Evolutionary conservation across 2,797 vertebrate species (phyloP), one percentile per base, ranked within the genome.

Genomic region (Luscinia luscinia): DNA sequence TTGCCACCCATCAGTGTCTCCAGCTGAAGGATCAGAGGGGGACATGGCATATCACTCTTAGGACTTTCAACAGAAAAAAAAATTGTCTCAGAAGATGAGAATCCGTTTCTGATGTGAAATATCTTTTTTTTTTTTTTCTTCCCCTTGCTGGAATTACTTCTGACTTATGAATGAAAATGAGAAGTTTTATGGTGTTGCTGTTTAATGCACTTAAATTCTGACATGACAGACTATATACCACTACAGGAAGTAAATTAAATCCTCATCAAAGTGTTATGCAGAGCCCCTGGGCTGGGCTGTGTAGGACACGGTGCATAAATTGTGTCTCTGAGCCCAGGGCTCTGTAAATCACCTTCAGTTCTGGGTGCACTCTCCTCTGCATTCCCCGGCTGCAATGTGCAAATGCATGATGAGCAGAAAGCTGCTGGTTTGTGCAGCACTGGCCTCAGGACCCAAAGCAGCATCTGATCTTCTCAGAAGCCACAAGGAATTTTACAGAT

Each of bases 231-330:
- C 78, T 90, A 22, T 51, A 26, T 79, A 34, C 63, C 40, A 16
- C 63, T 90, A 52, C 48, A 76, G 82, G 81, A 94, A 84, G 81
- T 89, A 95, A 89, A 95, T 94, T 92, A 95, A 94, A 92, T 70
- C 75, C 62, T 94, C 84, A 82, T 93, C 89, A 79, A 87, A 86
- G 68, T 34, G 52, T 76, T 87, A 52, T 30, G 74, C 81, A 93
- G 72, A 92, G 59, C 81, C 78, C 76, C 70, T 82, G 72, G 81
- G 87, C 78, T 82, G 86, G 74, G 48, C 78, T 83, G 7, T 63
- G 72, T 41, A 85, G 87, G 61, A 84, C 55, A 27, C 16, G 52
- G 45, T 70, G 63, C 67, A 80, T 90, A 93, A 96, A 92, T 90
- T 57, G 67, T 78, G 30, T 52, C 3, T 0, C 67, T 79, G 52